Percentiles rank a stretch among this genome's conserved stretches.
phyloP scores from a whole-genome alignment of 2,113 vertebrate genomes.

The Cranoglanis bouderius region DNA sequence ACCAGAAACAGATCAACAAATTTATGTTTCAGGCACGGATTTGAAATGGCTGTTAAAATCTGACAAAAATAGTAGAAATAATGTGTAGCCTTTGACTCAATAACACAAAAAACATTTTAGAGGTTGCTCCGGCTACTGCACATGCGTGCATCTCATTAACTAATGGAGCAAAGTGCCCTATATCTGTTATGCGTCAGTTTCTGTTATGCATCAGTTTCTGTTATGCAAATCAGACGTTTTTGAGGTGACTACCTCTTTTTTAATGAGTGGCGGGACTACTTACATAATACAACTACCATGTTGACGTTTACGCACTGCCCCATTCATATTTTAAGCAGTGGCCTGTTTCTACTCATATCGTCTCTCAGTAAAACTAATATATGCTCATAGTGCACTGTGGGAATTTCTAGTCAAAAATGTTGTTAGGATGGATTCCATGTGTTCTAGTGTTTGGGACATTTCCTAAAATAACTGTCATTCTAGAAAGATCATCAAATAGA shows the following conservation, averaged over 20 bases:
- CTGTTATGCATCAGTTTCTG: background rate
- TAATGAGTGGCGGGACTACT: background rate
- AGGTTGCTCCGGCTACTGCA: background rate
- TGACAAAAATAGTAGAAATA: background rate
- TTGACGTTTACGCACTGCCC: background rate
- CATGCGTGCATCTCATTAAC: background rate
- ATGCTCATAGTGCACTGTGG: background rate
- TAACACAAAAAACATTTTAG: background rate
- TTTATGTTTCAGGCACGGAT: background rate
- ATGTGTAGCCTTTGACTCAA: background rate
- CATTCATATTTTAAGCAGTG: background rate
- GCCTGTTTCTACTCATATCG: background rate
- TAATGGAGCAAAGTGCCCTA: background rate
- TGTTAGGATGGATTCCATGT: background rate
- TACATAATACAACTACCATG: background rate
- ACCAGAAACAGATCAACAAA: background rate
- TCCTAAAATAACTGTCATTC: background rate
- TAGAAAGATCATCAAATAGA: background rate
- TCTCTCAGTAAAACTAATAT: background rate
- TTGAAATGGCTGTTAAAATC: background rate
- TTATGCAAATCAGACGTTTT: background rate
- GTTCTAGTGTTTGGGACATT: background rate
- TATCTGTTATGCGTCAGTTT: background rate
- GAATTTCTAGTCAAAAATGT: background rate
- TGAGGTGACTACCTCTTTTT: background rate